Conservation (phyloP, 2,888 invertebrate genomes). For the Pachymerium ferrugineum region DNA sequence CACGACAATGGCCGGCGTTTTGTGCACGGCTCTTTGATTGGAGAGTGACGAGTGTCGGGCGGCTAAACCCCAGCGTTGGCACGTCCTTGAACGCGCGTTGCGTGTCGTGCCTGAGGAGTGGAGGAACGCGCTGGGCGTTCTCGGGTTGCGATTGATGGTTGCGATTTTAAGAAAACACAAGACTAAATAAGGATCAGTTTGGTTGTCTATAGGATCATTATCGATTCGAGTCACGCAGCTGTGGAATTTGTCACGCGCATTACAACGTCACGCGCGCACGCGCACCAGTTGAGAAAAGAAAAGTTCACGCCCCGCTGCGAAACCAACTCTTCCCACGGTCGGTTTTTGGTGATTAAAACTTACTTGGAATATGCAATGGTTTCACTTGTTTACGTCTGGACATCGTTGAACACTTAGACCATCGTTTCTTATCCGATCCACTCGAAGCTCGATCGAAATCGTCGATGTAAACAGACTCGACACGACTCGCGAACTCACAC, state of each 20-base stretch:
- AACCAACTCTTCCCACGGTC: conserved; percentile 33
- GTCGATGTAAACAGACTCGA: conserved; percentile 40
- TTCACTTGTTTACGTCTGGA: conserved; percentile 44
- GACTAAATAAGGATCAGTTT: conserved; percentile 25
- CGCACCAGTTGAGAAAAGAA: conserved; percentile 31
- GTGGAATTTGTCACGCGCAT: conserved; percentile 34
- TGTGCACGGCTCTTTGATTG: conserved; percentile 3
- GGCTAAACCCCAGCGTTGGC: conserved; percentile 8
- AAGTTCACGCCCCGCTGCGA: conserved; percentile 34
- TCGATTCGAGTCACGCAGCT: conserved; percentile 33
- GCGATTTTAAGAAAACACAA: conserved; percentile 1
- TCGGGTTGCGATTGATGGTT: background rate
- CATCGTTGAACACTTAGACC: conserved; percentile 38
- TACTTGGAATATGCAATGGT: conserved; percentile 42
- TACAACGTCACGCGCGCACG: conserved; percentile 34
- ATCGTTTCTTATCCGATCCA: conserved; percentile 2
- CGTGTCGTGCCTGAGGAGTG: conserved; percentile 28
- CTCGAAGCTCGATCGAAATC: background rate
- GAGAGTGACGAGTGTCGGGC: background rate
- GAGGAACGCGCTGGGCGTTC: background rate
- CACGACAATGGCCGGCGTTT: conserved; percentile 6
- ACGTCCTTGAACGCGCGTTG: conserved; percentile 32
- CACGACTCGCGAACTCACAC: conserved; percentile 39
- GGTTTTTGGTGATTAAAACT: conserved; percentile 35
- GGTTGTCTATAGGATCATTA: conserved; percentile 15